Base-by-base conservation (phyloP, 2,113 vertebrate species). In the Brachypodius melanocephalos region DNA sequence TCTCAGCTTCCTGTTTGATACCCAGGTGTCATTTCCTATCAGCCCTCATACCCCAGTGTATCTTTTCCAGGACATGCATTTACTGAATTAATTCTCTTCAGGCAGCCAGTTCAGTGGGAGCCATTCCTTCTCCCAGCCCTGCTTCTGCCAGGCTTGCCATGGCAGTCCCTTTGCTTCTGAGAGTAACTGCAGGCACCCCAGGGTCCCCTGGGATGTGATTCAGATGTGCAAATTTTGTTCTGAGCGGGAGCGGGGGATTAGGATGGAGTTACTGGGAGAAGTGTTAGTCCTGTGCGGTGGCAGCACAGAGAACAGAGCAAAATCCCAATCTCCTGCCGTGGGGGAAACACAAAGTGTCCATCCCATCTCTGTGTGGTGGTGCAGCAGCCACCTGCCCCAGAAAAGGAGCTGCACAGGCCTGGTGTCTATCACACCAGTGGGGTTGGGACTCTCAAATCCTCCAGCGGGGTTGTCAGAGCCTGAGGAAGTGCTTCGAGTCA, bases 1-100 rank as follows among this genome's bases (percentile, higher is more conserved):
- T 81, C 75, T 94, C 94, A 94, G 69, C 89, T 58, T 57, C 79
- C 66, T 58, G 55, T 71, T 76, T 85, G 89, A 75, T 88, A 85
- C 73, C 86, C n/a, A 43, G 84, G 22, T 8, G 5, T 55, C 82
- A 49, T 66, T 95, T 91, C 9, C 3, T 78, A 74, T 34, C 92
- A 52, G 63, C 32, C 15, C 76, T 89, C 31, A 0, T 14, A 67
- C 77, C 68, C 79, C 36, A 63, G 29, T 0, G 1, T 6, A 12
- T 20, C 40, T 84, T 20, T 43, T 11, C 65, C 80, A 75, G 92
- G 74, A 29, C 43, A 49, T 0, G 4, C 6, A 1, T 62, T 95
- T 75, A 28, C 36, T 58, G 14, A 12, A 45, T 81, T 48, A 15
- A 48, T 68, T 82, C 87, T 92, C 38, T 65, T n/a, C 88, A 90